Conservation (phyloP, 2,888 invertebrate species). For the Acronicta leporina region DNA sequence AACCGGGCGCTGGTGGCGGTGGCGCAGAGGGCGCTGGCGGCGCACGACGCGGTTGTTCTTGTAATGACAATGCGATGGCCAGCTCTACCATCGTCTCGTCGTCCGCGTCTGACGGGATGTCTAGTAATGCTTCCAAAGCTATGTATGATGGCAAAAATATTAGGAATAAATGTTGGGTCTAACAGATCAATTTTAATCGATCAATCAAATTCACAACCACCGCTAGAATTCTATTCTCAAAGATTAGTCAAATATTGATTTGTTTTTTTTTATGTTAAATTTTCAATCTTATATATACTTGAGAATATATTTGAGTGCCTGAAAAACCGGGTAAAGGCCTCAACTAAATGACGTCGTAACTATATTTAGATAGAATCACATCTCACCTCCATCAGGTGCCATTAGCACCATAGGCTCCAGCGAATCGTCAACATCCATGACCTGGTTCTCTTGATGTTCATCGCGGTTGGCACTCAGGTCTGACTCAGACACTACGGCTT, state of each 20-base stretch:
- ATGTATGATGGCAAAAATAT: constrained; percentile 43
- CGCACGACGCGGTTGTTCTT: constrained; percentile 92
- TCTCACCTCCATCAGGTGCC: constrained; percentile 88
- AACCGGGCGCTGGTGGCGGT: constrained; percentile 81
- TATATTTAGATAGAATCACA: background rate
- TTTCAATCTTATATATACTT: no score
- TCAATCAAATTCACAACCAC: no score
- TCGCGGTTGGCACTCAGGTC: constrained; percentile 78
- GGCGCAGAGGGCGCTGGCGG: constrained; percentile 73
- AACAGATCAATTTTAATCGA: no score
- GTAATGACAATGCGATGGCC: constrained; percentile 97
- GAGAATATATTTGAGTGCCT: no score
- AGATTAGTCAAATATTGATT: no score
- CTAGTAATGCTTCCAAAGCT: constrained; percentile 94
- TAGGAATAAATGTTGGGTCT: no score
- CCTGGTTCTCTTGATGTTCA: constrained; percentile 84
- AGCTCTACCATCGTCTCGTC: constrained; percentile 99
- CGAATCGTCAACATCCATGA: constrained; percentile 89
- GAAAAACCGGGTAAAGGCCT: background rate
- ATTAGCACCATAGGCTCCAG: constrained; percentile 89
- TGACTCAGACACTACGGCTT: constrained; percentile 75
- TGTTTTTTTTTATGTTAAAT: no score
- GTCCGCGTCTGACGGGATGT: constrained; percentile 98
- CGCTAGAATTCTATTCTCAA: no score
- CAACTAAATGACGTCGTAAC: background rate